Conservation (phyloP, 2,113 vertebrate genomes). For the Castor canadensis region DNA sequence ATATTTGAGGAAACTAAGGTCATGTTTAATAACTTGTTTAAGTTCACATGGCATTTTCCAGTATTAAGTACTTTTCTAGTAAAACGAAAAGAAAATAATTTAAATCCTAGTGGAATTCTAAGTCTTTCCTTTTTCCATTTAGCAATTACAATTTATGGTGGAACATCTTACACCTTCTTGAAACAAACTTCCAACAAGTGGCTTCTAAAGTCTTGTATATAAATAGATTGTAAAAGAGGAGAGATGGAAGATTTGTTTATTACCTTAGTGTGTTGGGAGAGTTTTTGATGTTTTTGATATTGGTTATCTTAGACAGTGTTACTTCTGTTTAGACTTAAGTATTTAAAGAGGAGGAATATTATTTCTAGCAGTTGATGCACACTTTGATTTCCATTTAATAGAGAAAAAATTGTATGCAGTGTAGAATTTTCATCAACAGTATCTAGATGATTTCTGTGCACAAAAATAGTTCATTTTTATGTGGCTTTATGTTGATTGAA, state of each 20-base stretch:
- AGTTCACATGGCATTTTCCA: not conserved
- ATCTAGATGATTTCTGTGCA: no score
- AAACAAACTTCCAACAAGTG: not conserved
- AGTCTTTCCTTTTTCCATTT: slow-evolving; percentile 27
- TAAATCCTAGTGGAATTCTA: slow-evolving; percentile 22
- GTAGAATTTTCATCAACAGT: no score
- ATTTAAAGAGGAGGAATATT: not conserved
- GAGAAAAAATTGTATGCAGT: no score
- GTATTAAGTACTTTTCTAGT: not conserved
- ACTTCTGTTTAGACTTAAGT: not conserved
- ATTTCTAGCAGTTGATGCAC: not conserved
- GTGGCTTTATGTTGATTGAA: no score
- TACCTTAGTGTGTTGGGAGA: not conserved
- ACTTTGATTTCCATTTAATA: no score
- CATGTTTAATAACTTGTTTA: not conserved
- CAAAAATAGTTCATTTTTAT: no score
- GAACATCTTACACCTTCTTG: not conserved
- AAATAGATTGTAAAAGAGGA: not conserved
- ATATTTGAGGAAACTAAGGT: slow-evolving; percentile 26
- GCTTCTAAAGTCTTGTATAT: not conserved
- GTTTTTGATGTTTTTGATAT: slow-evolving; percentile 10
- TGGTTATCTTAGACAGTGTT: not conserved
- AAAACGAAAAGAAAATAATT: slow-evolving; percentile 7
- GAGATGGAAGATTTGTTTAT: not conserved
- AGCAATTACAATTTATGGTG: not conserved